Evolutionary conservation across 2,113 vertebrate genomes (phyloP).

Genomic region (Raja brachyura): DNA sequence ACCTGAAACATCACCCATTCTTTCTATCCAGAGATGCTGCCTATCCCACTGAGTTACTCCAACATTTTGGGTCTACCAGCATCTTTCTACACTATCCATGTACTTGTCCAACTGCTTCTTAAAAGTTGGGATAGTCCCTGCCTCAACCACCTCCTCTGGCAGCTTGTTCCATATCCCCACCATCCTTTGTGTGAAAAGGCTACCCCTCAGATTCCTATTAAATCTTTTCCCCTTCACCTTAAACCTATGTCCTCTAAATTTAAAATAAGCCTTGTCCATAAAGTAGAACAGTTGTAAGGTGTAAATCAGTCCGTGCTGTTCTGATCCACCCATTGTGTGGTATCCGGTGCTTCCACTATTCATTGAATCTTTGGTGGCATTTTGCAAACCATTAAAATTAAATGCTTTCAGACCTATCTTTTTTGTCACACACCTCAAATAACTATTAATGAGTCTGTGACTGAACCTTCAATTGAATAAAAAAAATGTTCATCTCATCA

Average conservation of each 20-base stretch:
- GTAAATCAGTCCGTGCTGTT: neutral
- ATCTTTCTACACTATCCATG: no score
- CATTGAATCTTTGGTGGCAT: neutral
- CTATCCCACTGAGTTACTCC: no score
- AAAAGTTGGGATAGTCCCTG: no score
- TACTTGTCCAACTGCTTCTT: no score
- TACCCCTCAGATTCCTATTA: no score
- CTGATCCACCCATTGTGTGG: neutral
- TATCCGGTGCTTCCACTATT: neutral
- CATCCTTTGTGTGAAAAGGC: no score
- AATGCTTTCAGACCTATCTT: neutral
- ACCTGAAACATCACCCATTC: no score
- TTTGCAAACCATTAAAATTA: neutral
- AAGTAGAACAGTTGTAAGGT: neutral
- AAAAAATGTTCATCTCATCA: neutral
- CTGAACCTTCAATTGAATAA: neutral
- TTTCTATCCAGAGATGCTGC: no score
- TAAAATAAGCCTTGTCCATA: neutral
- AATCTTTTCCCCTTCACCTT: no score
- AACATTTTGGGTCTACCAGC: no score
- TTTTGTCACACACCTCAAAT: neutral
- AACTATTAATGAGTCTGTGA: neutral
- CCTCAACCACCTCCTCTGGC: no score
- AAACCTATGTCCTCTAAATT: neutral
- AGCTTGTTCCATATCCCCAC: no score